Percentiles rank a stretch among this genome's conserved stretches.
These are phyloP conservation scores for Agelastica alni DNA, from an alignment of 2,888 invertebrate genomes.

Conservation along the genomic window DNA sequence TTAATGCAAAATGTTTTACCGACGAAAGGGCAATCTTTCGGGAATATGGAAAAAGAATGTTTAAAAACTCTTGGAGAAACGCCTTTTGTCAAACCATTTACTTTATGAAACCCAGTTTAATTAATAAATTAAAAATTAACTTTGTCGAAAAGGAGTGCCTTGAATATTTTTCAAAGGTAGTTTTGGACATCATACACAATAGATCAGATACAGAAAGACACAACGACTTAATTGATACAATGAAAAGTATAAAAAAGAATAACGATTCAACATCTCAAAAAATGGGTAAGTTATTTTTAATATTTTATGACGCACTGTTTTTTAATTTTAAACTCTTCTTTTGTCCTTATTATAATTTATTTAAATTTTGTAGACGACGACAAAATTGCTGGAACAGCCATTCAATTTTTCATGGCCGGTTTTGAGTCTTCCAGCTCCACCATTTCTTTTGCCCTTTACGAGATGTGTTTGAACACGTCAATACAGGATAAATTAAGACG, in stretches of 20 bases:
- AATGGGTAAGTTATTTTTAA: slow-evolving; percentile 26
- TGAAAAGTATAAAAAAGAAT: slow-evolving; percentile 25
- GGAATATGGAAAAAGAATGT: slow-evolving; percentile 46
- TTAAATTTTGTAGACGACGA: slow-evolving; percentile 13
- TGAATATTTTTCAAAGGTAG: slow-evolving; percentile 43
- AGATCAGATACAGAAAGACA: slow-evolving; percentile 42
- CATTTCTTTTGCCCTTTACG: slow-evolving; percentile 61
- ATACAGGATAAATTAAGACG: slow-evolving; percentile 60
- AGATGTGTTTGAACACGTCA: slow-evolving; percentile 59
- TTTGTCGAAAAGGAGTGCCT: slow-evolving; percentile 42
- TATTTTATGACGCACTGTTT: not conserved
- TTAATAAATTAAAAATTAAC: slow-evolving; percentile 39
- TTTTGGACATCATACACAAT: slow-evolving; percentile 42
- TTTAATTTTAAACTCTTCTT: no score
- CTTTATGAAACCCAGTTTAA: slow-evolving; percentile 42
- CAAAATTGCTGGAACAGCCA: slow-evolving; percentile 13
- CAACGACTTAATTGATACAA: slow-evolving; percentile 63
- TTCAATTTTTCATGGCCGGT: slow-evolving; percentile 63
- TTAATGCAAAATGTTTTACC: slow-evolving; percentile 52
- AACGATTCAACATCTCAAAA: slow-evolving; percentile 2
- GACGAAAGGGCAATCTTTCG: slow-evolving; percentile 52
- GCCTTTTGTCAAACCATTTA: slow-evolving; percentile 41
- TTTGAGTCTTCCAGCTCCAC: slow-evolving; percentile 66
- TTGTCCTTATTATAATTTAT: no score
- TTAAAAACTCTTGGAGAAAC: slow-evolving; percentile 44